These are phyloP conservation scores for Acanthiza pusilla DNA, from an alignment of 2,797 vertebrate species.

Conservation along the genomic window DNA sequence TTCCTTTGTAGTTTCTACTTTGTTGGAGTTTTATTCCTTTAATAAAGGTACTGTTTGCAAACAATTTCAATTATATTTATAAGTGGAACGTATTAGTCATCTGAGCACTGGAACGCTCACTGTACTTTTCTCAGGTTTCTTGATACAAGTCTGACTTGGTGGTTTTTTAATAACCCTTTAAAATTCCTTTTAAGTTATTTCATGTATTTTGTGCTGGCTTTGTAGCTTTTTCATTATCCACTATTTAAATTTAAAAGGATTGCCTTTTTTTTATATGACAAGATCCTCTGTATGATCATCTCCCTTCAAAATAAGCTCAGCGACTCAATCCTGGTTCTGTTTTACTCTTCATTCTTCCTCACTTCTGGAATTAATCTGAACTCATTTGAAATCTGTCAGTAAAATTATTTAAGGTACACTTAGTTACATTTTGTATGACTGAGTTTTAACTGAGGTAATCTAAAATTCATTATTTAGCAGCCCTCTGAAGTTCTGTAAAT, in stretches of 20 bases:
- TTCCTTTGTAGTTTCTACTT: neutral
- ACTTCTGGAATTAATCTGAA: neutral
- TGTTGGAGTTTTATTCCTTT: neutral
- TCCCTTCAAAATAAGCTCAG: neutral
- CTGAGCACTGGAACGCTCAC: neutral
- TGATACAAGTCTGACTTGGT: neutral
- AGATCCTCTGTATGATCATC: neutral
- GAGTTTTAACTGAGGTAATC: neutral
- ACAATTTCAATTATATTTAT: neutral
- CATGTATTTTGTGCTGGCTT: neutral
- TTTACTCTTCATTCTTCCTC: neutral
- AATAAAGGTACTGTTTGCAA: neutral
- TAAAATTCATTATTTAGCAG: slow-evolving; percentile 39
- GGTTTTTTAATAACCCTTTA: neutral
- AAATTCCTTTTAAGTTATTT: neutral
- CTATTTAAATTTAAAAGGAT: neutral
- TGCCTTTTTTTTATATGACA: neutral
- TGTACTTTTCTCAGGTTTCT: neutral
- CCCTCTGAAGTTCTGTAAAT: slow-evolving; percentile 11
- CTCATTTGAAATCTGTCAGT: neutral
- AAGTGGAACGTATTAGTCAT: neutral
- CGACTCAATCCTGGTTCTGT: accelerated
- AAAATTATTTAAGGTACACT: slow-evolving; percentile 35
- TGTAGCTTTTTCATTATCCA: neutral
- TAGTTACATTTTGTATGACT: neutral